Evolutionary conservation across 2,888 invertebrate genomes (phyloP).

Genomic region (Nemurella pictetii): DNA sequence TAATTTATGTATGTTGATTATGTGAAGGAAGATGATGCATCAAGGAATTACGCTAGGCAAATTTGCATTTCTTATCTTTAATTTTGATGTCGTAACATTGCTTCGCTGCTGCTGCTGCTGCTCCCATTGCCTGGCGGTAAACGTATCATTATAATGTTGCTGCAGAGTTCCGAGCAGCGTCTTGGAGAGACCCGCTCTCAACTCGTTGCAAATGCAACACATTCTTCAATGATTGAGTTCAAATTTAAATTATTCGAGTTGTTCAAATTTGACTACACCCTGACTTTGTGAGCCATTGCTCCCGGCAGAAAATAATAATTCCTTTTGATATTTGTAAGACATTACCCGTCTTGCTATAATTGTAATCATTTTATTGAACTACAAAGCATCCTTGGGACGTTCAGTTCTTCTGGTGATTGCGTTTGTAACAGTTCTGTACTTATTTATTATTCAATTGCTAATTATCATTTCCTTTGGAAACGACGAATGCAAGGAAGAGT

Average conservation of each 20-base stretch:
- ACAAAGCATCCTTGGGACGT: neutral
- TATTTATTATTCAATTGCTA: neutral
- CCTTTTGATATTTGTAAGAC: neutral
- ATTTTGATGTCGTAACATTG: neutral
- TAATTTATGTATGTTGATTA: slow-evolving; percentile 10
- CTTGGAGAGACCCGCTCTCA: neutral
- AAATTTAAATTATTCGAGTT: neutral
- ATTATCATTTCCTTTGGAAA: neutral
- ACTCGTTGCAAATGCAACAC: neutral
- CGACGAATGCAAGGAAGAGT: neutral
- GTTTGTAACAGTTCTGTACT: neutral
- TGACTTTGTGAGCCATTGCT: neutral
- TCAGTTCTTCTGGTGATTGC: neutral
- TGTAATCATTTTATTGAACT: neutral
- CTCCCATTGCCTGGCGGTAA: neutral
- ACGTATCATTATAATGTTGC: neutral
- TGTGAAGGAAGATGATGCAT: neutral
- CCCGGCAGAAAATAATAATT: neutral
- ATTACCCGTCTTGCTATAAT: neutral
- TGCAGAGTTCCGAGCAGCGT: neutral
- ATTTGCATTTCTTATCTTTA: slow-evolving; percentile 3
- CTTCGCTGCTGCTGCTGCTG: neutral
- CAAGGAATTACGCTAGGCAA: slow-evolving; percentile 15
- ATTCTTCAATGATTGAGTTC: neutral
- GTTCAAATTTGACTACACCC: neutral